Evolutionary conservation across 2,113 vertebrate genomes (phyloP), one percentile per base, ranked within the genome.

Genomic region (Marcusenius ussheri): DNA sequence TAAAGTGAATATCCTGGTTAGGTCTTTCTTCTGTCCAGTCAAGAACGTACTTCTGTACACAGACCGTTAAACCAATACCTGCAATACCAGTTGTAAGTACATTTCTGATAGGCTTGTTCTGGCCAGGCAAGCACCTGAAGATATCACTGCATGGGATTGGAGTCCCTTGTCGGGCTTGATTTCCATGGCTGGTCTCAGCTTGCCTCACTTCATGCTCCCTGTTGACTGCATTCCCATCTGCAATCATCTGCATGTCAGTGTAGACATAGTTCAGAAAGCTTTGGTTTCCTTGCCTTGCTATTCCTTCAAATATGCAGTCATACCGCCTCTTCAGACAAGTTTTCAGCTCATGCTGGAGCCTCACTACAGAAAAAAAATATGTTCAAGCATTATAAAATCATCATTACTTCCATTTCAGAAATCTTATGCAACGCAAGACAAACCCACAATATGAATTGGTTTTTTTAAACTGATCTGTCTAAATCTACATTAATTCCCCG

Each of bases 1-100:
- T 66, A 31, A 94, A 95, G 89, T 96, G 95, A 21, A 96, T 70
- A 91, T 96, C 94, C 92, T 95, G 90, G 89, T 95, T 94, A 7
- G 91, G 88, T 0, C 13, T 80, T 0, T 74, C 21, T n/a, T 95
- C 70, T 3, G 90, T 92, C 96, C 96, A 96, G 47, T 96, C 95
- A 45, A 95, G 89, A 24, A 47, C 90, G 87, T 95, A 93, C 89
- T 93, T 95, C 5, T 84, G 92, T 10, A 93, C 91, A 0, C 70
- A 92, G 11, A 95, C 93, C 0, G 93, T 90, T 91, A 94, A 89
- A 2, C 96, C 96, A 0, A 94, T 90, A 87, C 93, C 95, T 1
- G 96, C 91, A 27, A 95, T 8, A 9, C 94, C 96, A 0, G 93
- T 95, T 83, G 95, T 95, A 83, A 95, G 2, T 10, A 94, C 91